Conservation (phyloP, 2,888 invertebrate genomes). For the Torymus texanus region DNA sequence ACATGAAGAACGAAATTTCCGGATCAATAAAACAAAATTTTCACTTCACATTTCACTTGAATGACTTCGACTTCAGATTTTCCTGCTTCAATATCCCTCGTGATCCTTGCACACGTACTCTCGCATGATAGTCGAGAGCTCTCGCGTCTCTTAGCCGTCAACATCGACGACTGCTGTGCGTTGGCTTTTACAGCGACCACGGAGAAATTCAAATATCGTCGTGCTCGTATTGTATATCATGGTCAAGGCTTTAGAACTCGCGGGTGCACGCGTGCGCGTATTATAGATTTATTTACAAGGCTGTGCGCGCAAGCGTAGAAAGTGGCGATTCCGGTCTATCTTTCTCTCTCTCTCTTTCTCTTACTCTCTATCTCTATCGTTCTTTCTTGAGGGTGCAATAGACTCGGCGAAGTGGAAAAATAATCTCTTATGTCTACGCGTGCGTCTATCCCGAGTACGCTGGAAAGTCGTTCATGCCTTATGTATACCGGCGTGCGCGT, state of each 20-base stretch:
- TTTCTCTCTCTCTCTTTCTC: too few species aligned
- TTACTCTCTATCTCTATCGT: too few species aligned
- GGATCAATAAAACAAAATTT: too few species aligned
- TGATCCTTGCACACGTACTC: too few species aligned
- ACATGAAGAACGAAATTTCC: too few species aligned
- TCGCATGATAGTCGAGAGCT: neutral
- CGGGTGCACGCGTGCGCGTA: too few species aligned
- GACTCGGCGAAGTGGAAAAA: too few species aligned
- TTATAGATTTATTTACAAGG: constrained; percentile 11
- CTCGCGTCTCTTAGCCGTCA: neutral
- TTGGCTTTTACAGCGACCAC: neutral
- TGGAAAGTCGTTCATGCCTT: constrained; percentile 67
- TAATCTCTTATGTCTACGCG: neutral
- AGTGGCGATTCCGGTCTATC: too few species aligned
- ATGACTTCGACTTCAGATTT: too few species aligned
- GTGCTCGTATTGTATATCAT: neutral
- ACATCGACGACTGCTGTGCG: neutral
- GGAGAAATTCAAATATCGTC: constrained; percentile 31
- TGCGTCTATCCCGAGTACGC: constrained; percentile 49
- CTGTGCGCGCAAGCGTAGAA: neutral
- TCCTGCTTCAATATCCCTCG: too few species aligned
- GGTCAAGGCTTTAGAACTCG: constrained; percentile 17
- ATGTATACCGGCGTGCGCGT: constrained; percentile 60
- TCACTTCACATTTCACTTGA: too few species aligned
- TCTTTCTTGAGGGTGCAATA: neutral